Percentiles rank a stretch among this genome's conserved stretches.
These are phyloP conservation scores for Colostygia pectinataria DNA, from an alignment of 2,888 invertebrate species.

Conservation along the genomic window DNA sequence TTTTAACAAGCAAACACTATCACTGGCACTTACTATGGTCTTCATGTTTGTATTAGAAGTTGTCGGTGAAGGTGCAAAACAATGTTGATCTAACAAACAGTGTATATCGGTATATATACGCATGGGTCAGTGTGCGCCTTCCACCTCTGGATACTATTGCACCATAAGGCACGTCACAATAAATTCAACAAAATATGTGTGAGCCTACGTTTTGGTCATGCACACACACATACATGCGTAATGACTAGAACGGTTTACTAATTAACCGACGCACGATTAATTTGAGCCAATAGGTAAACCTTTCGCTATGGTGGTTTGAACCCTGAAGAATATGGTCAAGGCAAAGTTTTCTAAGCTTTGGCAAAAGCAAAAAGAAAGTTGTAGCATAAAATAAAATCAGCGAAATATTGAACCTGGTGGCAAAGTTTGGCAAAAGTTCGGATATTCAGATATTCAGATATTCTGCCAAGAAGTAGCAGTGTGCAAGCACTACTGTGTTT, in stretches of 20 bases:
- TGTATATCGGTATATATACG: slow-evolving; percentile 77
- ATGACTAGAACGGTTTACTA: slow-evolving; percentile 46
- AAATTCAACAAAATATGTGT: slow-evolving; percentile 68
- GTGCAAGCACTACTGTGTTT: no score
- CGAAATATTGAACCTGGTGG: no score
- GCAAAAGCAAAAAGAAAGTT: neutral
- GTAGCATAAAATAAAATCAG: no score
- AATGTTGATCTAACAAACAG: slow-evolving; percentile 72
- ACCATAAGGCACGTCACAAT: slow-evolving; percentile 68
- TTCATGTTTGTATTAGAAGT: slow-evolving; percentile 71
- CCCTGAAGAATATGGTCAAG: slow-evolving; percentile 2
- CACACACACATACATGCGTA: slow-evolving; percentile 51
- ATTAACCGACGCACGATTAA: slow-evolving; percentile 23
- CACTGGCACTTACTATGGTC: slow-evolving; percentile 76
- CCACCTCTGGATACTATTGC: slow-evolving; percentile 74
- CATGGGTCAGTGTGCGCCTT: slow-evolving; percentile 63
- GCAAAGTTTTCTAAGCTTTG: neutral
- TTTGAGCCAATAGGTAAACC: slow-evolving; percentile 8
- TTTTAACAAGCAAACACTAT: slow-evolving; percentile 46
- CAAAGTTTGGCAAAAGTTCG: no score
- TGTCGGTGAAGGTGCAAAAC: slow-evolving; percentile 72
- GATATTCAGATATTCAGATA: no score
- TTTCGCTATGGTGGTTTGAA: slow-evolving; percentile 10
- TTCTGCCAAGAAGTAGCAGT: no score
- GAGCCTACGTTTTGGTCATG: slow-evolving; percentile 50